Evolutionary conservation across 2,113 vertebrate species (phyloP), one percentile per base, ranked within the genome.

Genomic region (Tragelaphus strepsiceros): DNA sequence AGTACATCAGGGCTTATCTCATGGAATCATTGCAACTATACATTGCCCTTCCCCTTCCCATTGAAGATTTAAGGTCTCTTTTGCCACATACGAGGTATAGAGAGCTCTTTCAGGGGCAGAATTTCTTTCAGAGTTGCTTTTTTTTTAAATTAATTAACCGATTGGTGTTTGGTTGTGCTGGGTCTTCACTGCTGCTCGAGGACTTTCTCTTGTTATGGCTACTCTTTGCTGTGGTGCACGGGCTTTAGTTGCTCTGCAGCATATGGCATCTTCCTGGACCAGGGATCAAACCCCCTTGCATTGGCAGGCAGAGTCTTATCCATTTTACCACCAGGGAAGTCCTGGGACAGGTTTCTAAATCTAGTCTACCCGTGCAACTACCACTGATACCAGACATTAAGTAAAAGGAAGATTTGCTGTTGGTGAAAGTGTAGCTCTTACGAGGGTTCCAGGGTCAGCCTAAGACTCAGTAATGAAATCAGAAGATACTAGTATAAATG

Each of bases 381-480:
- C 14, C 30, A 46, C 35, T 59, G 90, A 24, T 43, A 51, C 22
- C 13, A 53, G 71, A 83, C 7, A 4, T 11, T 78, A 67, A 49
- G 8, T 30, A 19, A 88, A 62, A 82, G 26, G 8, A 83, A 53
- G 17, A 16, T 53, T 88, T 93, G 22, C 7, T 10, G 3, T 54
- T 85, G 13, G 43, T 22, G 43, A 54, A 94, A 14, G 39, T 19
- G 26, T 16, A 28, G 21, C 24, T 71, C 39, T 89, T 78, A 49
- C 0, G 22, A 54, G 28, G 35, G 21, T 30, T 3, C 51, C 49
- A 54, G 24, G 17, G 6, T 64, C 17, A 94, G 49, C 28, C 3
- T 6, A 88, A 80, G 30, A 11, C 46, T 92, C 54, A 90, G 26
- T 12, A 90, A 91, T 53, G 32, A 92, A 80, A 39, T 93, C 26